Evolutionary conservation across 1,140 invertebrate genomes (phyloP).

Genomic region (Drosophila ananassae): DNA sequence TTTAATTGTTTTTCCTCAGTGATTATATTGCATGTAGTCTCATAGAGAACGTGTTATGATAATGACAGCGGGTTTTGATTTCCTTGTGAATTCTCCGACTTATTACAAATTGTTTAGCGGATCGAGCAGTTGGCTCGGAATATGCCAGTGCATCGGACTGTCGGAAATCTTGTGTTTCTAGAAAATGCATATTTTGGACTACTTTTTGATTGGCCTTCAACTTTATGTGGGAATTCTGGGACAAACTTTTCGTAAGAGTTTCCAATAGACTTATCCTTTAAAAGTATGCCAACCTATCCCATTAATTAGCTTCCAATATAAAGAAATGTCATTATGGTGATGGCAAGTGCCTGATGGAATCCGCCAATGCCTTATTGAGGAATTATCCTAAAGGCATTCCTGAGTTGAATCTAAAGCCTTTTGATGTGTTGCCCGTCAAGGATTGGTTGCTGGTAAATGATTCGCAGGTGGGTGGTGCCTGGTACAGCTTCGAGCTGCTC

Average conservation of each 20-base stretch:
- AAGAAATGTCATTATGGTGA: conserved; percentile 60
- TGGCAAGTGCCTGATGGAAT: conserved; percentile 45
- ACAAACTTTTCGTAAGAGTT: conserved; percentile 49
- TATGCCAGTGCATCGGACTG: conserved; percentile 39
- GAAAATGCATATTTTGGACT: conserved; percentile 36
- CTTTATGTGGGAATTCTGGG: conserved; percentile 22
- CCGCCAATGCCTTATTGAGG: conserved; percentile 44
- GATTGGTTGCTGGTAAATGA: conserved; percentile 56
- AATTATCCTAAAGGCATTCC: conserved; percentile 59
- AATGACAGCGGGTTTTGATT: conserved; percentile 40
- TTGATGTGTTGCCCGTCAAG: conserved; percentile 50
- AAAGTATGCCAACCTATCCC: background rate
- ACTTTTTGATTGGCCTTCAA: conserved; percentile 21
- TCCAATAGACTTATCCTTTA: background rate
- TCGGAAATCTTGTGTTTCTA: conserved; percentile 12
- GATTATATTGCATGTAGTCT: background rate
- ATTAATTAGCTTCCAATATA: conserved; percentile 33
- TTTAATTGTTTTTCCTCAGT: conserved; percentile 19
- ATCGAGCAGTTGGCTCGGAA: conserved; percentile 8
- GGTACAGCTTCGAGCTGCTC: conserved; percentile 51
- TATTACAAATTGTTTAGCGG: conserved; percentile 13
- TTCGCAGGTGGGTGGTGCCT: conserved; percentile 45
- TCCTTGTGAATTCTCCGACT: conserved; percentile 29
- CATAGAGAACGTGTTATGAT: conserved; percentile 61
- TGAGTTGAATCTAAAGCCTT: conserved; percentile 47